phyloP scores from a whole-genome alignment of 2,888 invertebrate species.

The Dryadula phaetusa region DNA sequence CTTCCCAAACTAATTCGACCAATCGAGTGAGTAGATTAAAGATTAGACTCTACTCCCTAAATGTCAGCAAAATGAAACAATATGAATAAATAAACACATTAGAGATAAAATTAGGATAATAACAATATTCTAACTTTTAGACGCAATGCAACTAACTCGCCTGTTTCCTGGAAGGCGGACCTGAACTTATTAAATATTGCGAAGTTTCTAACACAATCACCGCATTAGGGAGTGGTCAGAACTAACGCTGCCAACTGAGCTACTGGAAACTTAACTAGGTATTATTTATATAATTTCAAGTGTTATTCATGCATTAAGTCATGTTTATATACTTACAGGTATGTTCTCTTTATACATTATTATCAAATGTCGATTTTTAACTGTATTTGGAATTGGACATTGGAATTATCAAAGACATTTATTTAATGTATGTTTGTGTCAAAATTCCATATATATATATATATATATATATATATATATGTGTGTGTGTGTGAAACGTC shows the following conservation, averaged over 20 bases:
- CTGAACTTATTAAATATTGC: constrained; percentile 26
- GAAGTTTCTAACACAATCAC: constrained; percentile 12
- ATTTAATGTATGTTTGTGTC: no score
- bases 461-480: no score
- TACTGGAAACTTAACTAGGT: neutral
- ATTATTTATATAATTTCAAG: constrained; percentile 4
- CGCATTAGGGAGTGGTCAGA: constrained; percentile 16
- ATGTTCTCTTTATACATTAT: no score
- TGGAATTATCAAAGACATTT: no score
- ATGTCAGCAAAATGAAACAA: neutral
- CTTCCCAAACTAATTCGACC: neutral
- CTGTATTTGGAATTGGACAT: no score
- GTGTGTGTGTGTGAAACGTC: no score
- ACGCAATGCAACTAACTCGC: constrained; percentile 11
- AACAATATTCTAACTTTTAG: neutral
- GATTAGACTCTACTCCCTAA: no score
- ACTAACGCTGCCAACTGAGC: neutral
- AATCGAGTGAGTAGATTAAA: no score
- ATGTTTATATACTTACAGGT: neutral
- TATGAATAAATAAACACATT: neutral
- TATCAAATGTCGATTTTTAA: no score
- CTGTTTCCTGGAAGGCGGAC: constrained; percentile 18
- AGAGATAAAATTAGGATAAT: constrained; percentile 1
- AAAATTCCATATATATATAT: no score
- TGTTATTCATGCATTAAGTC: neutral